A percentile compares a stretch with the other conserved stretches of the same genome.
Conservation (phyloP, 2,113 vertebrate genomes). For the Sus scrofa region DNA sequence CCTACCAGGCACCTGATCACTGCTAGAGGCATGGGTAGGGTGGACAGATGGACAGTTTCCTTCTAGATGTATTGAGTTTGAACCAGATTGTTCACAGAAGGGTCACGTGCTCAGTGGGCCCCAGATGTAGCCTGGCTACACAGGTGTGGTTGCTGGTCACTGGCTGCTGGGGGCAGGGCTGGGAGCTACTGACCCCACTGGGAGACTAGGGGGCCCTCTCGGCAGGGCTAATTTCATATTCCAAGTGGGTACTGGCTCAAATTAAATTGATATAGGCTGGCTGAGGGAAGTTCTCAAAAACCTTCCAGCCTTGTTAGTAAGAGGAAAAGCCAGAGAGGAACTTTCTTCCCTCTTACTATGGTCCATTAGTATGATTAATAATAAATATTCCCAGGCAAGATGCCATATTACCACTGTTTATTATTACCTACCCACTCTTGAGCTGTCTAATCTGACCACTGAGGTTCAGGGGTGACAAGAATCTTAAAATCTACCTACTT, state of each 20-base stretch:
- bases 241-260: constrained; percentile 8
- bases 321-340: constrained; percentile 43
- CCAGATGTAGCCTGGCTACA: neutral
- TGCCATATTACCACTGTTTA: neutral
- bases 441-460: constrained; percentile 13
- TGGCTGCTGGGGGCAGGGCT: neutral
- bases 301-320: neutral
- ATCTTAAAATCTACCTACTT: neutral
- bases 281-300: neutral
- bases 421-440: neutral
- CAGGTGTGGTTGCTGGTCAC: neutral
- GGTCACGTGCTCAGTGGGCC: neutral
- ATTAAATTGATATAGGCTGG: neutral
- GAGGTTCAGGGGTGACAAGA: neutral
- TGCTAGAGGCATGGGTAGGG: neutral
- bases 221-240: constrained; percentile 22
- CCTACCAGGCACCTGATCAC: neutral
- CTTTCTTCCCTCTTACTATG: neutral
- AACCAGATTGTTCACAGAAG: neutral
- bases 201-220: neutral
- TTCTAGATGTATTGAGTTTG: neutral
- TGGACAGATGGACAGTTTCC: neutral
- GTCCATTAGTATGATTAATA: constrained; percentile 63
- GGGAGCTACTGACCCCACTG: neutral
- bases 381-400: constrained; percentile 59